Conservation (phyloP, 2,113 vertebrate genomes). For the Glaucomys volans region DNA sequence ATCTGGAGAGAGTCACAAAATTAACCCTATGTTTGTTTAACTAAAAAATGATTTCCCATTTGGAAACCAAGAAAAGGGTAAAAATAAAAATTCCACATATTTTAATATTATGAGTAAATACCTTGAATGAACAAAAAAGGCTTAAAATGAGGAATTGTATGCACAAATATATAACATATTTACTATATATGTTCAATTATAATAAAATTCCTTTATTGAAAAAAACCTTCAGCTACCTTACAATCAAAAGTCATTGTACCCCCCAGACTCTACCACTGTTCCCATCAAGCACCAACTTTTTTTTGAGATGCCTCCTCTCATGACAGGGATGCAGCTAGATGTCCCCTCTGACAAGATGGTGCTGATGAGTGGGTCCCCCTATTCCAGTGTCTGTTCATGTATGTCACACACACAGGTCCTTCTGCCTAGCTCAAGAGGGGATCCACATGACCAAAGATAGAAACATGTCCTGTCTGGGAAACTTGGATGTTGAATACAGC, state of each 20-base stretch:
- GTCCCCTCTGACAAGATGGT: neutral
- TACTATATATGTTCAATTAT: neutral
- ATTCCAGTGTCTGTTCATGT: neutral
- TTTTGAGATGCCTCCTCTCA: neutral
- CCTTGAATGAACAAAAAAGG: neutral
- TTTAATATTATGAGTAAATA: neutral
- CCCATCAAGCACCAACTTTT: neutral
- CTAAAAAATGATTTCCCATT: constrained; percentile 4
- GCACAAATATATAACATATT: neutral
- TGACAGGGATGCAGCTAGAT: neutral
- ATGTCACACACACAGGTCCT: neutral
- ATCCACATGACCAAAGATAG: neutral
- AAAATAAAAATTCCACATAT: neutral
- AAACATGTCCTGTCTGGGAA: neutral
- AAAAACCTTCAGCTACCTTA: neutral
- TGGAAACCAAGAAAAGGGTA: neutral
- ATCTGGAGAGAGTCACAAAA: neutral
- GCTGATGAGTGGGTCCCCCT: neutral
- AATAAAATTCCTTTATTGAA: neutral
- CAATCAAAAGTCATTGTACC: neutral
- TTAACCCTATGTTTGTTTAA: neutral
- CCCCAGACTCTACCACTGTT: neutral
- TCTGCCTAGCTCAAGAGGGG: neutral
- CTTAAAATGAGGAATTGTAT: neutral
- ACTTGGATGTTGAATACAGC: neutral